These are phyloP conservation scores for Rutpela maculata DNA, from an alignment of 2,888 invertebrate genomes.

Conservation along the genomic window DNA sequence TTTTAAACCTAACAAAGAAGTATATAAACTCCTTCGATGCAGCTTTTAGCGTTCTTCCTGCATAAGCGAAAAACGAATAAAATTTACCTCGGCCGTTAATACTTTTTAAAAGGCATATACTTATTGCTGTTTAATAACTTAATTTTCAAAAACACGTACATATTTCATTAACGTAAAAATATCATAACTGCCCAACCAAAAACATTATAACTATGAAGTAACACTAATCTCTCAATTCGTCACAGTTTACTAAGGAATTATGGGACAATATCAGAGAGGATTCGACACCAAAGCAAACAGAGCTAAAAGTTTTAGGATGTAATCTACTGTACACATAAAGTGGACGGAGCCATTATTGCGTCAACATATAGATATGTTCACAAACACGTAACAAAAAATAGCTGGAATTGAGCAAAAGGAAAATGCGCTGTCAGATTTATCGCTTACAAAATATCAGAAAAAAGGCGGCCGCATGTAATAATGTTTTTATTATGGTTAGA, in stretches of 20 bases:
- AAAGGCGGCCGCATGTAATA: neutral
- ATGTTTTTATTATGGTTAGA: neutral
- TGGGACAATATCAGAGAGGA: neutral
- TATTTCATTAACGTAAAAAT: neutral
- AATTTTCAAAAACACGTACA: neutral
- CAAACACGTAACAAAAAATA: slow-evolving; percentile 10
- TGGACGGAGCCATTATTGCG: slow-evolving; percentile 8
- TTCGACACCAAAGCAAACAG: slow-evolving; percentile 24
- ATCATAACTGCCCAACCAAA: neutral
- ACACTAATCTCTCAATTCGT: neutral
- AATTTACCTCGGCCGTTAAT: too few relatives aligned
- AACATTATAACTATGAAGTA: neutral
- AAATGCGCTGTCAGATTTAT: slow-evolving; percentile 24
- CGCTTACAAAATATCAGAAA: neutral
- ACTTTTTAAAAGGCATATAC: too few relatives aligned
- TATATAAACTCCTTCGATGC: too few relatives aligned
- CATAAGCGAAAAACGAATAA: too few relatives aligned
- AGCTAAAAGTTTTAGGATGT: slow-evolving; percentile 21
- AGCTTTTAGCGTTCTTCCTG: too few relatives aligned
- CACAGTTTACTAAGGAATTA: neutral
- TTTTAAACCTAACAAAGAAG: too few relatives aligned
- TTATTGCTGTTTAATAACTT: too few relatives aligned
- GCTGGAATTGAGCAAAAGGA: slow-evolving; percentile 13
- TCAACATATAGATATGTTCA: slow-evolving; percentile 17
- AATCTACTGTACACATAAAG: slow-evolving; percentile 33